These are phyloP conservation scores for Bujurquina vittata DNA, from an alignment of 2,113 vertebrate genomes.

Conservation along the genomic window DNA sequence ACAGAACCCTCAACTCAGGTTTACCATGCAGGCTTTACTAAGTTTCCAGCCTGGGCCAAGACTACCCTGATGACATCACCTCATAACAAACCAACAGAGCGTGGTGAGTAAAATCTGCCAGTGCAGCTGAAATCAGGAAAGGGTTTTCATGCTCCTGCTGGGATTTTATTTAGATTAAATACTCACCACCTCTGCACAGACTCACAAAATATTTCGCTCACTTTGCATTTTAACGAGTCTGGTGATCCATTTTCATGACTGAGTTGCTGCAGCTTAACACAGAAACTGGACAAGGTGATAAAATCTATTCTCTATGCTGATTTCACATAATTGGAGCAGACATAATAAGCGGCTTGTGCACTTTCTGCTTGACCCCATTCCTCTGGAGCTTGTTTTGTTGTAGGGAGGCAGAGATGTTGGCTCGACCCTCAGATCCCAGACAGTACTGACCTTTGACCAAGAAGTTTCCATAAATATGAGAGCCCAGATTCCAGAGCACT, in stretches of 20 bases:
- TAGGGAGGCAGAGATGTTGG: not conserved
- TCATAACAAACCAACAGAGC: not conserved
- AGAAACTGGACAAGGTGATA: not conserved
- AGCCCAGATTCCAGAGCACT: constrained; percentile 28
- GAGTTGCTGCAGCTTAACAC: not conserved
- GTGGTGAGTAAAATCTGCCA: accelerated
- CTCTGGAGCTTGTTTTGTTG: constrained; percentile 35
- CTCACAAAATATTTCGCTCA: constrained; percentile 3
- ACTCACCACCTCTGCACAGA: not conserved
- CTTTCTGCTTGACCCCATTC: constrained; percentile 38
- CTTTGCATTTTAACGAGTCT: constrained; percentile 1
- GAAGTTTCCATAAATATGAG: constrained; percentile 53
- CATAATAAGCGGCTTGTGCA: not conserved
- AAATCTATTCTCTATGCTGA: not conserved
- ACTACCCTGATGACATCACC: not conserved
- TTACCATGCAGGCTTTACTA: not conserved
- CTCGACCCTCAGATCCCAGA: not conserved
- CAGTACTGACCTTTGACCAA: constrained; percentile 48
- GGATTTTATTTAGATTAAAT: not conserved
- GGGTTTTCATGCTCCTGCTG: not conserved
- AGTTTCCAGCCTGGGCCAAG: accelerated
- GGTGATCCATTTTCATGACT: not conserved
- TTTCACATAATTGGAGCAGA: not conserved
- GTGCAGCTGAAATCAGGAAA: not conserved
- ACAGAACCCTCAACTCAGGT: too few species aligned